A percentile compares a stretch with the other conserved stretches of the same genome.
Conservation (phyloP, 2,797 vertebrate genomes). For the Pristis pectinata region DNA sequence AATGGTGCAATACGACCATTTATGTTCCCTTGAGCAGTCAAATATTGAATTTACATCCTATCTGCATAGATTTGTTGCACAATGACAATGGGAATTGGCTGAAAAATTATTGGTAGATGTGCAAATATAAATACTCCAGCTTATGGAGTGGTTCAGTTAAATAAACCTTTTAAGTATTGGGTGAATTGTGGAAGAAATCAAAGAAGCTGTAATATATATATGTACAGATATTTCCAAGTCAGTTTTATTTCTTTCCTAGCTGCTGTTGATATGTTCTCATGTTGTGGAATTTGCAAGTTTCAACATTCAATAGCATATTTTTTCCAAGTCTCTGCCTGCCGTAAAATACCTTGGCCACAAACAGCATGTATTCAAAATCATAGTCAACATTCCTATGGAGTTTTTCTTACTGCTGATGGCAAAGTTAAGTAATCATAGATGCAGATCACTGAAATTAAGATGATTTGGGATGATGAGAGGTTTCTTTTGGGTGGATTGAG, state of each 20-base stretch:
- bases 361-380: background rate
- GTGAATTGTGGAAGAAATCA: background rate
- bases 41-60: background rate
- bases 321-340: background rate
- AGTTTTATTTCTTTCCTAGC: background rate
- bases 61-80: background rate
- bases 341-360: background rate
- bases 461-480: background rate
- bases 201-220: background rate
- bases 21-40: background rate
- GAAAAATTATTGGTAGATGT: background rate
- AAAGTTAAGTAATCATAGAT: background rate
- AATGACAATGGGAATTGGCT: background rate
- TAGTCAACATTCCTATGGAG: background rate
- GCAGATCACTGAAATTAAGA: background rate
- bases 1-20: background rate
- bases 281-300: background rate
- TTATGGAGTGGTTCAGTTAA: background rate
- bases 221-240: background rate
- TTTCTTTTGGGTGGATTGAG: background rate
- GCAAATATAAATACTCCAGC: background rate
- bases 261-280: background rate
- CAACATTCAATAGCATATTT: background rate
- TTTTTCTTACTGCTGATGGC: background rate
- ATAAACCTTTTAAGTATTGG: constrained; percentile 4